Evolutionary conservation across 2,888 invertebrate genomes (phyloP).

Genomic region (Muschampia plurimacula): DNA sequence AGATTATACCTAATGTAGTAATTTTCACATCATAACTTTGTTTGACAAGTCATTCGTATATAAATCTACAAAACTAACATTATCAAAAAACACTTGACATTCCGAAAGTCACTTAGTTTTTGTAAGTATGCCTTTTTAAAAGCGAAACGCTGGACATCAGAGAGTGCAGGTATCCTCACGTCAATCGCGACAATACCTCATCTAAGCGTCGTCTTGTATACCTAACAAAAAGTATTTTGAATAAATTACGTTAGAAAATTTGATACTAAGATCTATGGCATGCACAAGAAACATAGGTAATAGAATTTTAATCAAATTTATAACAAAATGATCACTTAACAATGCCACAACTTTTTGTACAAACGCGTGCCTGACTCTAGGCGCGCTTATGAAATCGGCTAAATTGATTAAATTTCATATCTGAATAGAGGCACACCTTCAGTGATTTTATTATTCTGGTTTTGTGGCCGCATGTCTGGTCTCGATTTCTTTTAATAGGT

Average conservation of each 20-base stretch:
- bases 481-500: constrained; percentile 11
- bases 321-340: constrained; percentile 69
- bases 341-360: constrained; percentile 64
- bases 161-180: not conserved
- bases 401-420: constrained; percentile 78
- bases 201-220: not conserved
- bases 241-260: constrained; percentile 33
- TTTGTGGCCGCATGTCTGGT: constrained; percentile 18
- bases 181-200: not conserved
- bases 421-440: constrained; percentile 58
- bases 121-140: not conserved
- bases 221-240: constrained; percentile 24
- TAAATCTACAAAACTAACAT: no score
- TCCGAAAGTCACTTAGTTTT: not conserved
- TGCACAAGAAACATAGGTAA: constrained; percentile 58
- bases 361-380: constrained; percentile 65
- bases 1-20: no score
- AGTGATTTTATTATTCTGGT: constrained; percentile 46
- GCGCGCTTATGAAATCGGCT: constrained; percentile 64
- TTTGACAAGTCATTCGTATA: no score
- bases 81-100: not conserved
- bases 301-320: constrained; percentile 79
- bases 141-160: not conserved
- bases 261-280: constrained; percentile 48
- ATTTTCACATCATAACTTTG: no score